Conservation (phyloP, 2,888 invertebrate species). For the Epirrhoe tristata region DNA sequence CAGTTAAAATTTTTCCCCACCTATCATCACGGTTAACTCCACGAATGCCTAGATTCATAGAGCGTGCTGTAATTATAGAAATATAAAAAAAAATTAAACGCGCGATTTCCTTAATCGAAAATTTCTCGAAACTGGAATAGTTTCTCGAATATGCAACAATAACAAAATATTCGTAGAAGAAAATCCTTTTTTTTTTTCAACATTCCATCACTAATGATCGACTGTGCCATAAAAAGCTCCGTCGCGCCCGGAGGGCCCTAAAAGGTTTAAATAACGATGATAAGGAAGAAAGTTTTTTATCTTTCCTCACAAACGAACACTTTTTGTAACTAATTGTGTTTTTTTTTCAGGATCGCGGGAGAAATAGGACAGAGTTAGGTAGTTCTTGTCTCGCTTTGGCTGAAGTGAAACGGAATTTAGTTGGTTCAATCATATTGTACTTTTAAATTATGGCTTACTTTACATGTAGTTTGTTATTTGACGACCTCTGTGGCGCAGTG, state of each 20-base stretch:
- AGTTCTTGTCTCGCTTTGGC: conserved; percentile 30
- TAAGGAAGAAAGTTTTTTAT: conserved; percentile 43
- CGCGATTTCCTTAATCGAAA: no score
- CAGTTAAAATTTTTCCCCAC: no score
- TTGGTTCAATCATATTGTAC: not conserved
- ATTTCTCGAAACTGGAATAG: no score
- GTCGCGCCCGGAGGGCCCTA: conserved; percentile 28
- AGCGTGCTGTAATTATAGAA: no score
- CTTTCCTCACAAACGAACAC: conserved; percentile 36
- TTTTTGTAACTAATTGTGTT: conserved; percentile 46
- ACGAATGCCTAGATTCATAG: no score
- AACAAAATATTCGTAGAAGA: not conserved
- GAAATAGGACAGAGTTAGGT: conserved; percentile 36
- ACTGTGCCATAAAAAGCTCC: conserved; percentile 37
- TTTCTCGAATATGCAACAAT: not conserved
- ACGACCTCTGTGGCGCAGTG: no score
- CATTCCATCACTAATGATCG: conserved; percentile 39
- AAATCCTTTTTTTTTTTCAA: conserved; percentile 10
- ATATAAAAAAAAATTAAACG: no score
- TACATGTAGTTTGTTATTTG: no score
- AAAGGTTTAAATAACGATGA: conserved; percentile 42
- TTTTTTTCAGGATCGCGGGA: conserved; percentile 40
- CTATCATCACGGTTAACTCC: no score
- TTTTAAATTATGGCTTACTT: no score
- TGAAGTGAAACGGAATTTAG: not conserved